Evolutionary conservation across 2,888 invertebrate genomes (phyloP).

Genomic region (Anthophora plumipes): DNA sequence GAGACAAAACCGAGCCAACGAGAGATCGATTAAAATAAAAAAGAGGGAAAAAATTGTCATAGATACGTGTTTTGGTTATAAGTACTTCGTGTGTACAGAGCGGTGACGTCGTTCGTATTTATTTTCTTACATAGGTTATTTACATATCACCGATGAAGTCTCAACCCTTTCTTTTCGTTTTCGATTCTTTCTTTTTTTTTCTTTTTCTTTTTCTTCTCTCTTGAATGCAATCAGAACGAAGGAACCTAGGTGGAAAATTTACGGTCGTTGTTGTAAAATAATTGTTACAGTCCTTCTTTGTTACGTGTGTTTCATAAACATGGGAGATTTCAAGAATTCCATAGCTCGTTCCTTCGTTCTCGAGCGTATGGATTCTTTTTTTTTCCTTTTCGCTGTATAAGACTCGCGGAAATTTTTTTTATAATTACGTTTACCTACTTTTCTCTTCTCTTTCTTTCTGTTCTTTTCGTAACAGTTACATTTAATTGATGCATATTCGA

Average conservation of each 20-base stretch:
- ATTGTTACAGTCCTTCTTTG: constrained; percentile 51
- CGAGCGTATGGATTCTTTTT: neutral
- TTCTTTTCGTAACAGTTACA: constrained; percentile 18
- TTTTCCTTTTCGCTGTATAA: neutral
- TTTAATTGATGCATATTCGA: constrained; percentile 33
- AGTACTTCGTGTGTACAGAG: neutral
- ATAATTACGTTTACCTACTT: neutral
- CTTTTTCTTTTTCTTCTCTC: neutral
- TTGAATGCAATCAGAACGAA: constrained; percentile 7
- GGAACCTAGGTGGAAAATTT: constrained; percentile 16
- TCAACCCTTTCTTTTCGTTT: constrained; percentile 12
- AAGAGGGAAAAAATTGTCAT: neutral
- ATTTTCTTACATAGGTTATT: constrained; percentile 21
- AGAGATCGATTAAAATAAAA: neutral
- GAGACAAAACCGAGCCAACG: neutral
- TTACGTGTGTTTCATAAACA: constrained; percentile 14
- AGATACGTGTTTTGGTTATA: too few relatives aligned
- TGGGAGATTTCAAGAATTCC: too few relatives aligned
- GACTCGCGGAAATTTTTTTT: neutral
- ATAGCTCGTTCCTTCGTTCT: constrained; percentile 36
- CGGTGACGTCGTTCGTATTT: constrained; percentile 29
- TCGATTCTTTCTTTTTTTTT: too few relatives aligned
- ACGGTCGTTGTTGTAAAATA: constrained; percentile 46
- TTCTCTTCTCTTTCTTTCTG: neutral
- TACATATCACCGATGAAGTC: neutral